Base-by-base conservation (phyloP, 2,888 invertebrate genomes). In the Keiferia lycopersicella region DNA sequence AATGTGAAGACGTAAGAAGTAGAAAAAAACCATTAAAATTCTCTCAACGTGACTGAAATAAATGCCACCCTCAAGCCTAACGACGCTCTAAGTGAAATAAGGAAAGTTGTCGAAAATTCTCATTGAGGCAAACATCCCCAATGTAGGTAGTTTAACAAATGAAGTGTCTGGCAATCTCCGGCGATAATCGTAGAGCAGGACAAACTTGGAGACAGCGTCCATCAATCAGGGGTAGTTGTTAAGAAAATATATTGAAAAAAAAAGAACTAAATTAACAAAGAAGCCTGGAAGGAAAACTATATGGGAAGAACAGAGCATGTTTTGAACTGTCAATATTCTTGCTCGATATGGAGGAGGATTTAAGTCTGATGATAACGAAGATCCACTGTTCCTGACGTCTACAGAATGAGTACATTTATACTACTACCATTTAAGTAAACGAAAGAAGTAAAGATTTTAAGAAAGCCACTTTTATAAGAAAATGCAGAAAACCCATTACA, bases 121-220 rank as follows among this genome's bases (percentile, higher is more conserved):
- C 30, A 62, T 62, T 51, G 53, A 62, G 45, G 57, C 63, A 63
- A 63, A 48, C 56, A 41, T 39, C 51, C 62, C 62, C 39, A 53
- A 26, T 62, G 53, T 59, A 72, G 77, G 51, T 58, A 72, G 77
- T 71, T 68, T 74, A 74, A 77, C 80, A 82, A 84, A 83, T 80
- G 80, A 79, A 76, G 77, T 79, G 79, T 77, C 78, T 69, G 73
- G 68, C 77, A 79, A 83, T 84, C 82, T 82, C 74, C 78, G 78
- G 75, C 74, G 82, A 83, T 83, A 79, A 83, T 83, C 84, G 73
- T 72, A 69, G 74, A 70, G 69, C 71, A 74, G 72, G 76, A 71
- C 56, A 26, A 58, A 63, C 57, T 26, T 16, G 20, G n/a, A 18
- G 75, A 73, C 75, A 75, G 67, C 69, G 69, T 74, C 77, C 83